Base-by-base conservation (phyloP, 2,888 invertebrate species). In the Lithophane socia region DNA sequence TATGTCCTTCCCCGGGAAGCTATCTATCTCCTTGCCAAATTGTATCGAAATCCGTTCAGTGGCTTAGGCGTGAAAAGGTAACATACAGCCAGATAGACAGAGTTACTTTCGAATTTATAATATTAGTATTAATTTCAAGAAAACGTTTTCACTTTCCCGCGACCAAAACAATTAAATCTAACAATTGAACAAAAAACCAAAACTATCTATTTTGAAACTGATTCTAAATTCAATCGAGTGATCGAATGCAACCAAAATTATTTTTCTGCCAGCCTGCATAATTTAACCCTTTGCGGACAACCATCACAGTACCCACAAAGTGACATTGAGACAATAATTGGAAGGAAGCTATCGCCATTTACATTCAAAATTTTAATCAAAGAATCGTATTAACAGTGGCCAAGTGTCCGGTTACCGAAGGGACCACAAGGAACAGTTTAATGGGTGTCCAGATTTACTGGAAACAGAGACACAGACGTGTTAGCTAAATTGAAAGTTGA, bases 401-500 rank as follows among this genome's bases (percentile, higher is more conserved):
- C 88, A 86, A 89, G 82, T 87, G 88, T 88, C 92, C 91, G 85
- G 89, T 80, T 83, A 86, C 92, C 90, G 89, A 90, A 89, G 86
- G 87, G 83, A 78, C 93, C 94, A 87, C 94, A 95, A 96, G 95
- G 91, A 95, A 90, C 93, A 88, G 91, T 93, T 93, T 93, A 94
- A 95, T 94, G 94, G 94, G 91, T 93, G 80, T 87, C 80, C 88
- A 94, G 94, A 96, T 96, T 96, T 96, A 96, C 94, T 93, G 88
- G 85, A 80, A 84, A 81, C 91, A 92, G 84, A 91, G 86, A 80
- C 85, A 79, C 92, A 92, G 84, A 91, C 93, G 91, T 95, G 96
- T 95, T 94, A 86, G 90, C 94, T 92, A 94, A 95, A 96, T 95
- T 95, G 96, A 96, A 96, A 96, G 95, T 95, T 94, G 91, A 89